A percentile compares a stretch with the other conserved stretches of the same genome.
Evolutionary conservation across 2,888 invertebrate genomes (phyloP).

Genomic region (Stomorhina lunata): DNA sequence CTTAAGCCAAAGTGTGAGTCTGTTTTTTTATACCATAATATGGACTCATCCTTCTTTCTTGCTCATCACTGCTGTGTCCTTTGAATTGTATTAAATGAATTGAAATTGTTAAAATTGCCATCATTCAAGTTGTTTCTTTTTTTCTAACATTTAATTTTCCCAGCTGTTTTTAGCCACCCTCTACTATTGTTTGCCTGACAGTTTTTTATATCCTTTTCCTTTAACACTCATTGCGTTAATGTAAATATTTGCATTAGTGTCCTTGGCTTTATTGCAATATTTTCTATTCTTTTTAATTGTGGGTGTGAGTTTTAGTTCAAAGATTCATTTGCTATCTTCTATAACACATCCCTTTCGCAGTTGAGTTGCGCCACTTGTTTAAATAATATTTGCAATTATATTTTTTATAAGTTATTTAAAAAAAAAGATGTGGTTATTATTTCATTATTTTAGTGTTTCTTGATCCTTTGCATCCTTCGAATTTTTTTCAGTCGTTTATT

Average conservation of each 20-base stretch:
- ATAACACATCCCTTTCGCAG: conserved; percentile 3
- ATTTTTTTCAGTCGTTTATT: background rate
- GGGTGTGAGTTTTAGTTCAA: conserved; percentile 6
- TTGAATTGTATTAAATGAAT: conserved; percentile 8
- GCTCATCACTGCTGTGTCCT: background rate
- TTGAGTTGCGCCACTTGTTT: conserved; percentile 45
- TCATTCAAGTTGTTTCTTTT: background rate
- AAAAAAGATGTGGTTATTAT: conserved; percentile 38
- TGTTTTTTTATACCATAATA: background rate
- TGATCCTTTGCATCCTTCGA: background rate
- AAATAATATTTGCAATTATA: conserved; percentile 52
- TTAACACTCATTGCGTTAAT: conserved; percentile 44
- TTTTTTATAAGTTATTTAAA: conserved; percentile 22
- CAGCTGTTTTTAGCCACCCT: background rate
- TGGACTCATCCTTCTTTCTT: background rate
- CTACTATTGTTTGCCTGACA: background rate
- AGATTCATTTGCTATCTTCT: background rate
- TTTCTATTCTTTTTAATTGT: conserved; percentile 18
- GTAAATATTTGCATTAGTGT: conserved; percentile 56
- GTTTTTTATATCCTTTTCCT: background rate
- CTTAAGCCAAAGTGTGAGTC: background rate
- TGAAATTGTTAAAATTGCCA: conserved; percentile 27
- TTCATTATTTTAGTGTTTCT: background rate
- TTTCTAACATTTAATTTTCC: background rate
- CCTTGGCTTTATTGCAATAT: conserved; percentile 40